A percentile compares a stretch with the other conserved stretches of the same genome.
phyloP scores from a whole-genome alignment of 92 coral and sea anemone species.

The Palythoa grandis region DNA sequence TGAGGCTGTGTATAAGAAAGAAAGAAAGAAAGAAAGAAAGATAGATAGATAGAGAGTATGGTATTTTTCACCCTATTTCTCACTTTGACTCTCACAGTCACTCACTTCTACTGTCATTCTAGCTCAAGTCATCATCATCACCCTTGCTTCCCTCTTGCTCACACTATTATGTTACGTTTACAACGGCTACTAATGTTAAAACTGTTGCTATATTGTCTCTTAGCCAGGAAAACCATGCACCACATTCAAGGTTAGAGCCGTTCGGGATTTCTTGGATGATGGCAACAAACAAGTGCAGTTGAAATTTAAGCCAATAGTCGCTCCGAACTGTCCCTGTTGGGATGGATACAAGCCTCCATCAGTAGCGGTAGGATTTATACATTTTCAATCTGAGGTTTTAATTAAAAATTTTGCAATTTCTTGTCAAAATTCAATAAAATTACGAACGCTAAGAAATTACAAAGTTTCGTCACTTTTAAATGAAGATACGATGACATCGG shows the following conservation, averaged over 20 bases:
- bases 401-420: too few relatives aligned
- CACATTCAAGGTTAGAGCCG: slow-evolving; percentile 38
- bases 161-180: neutral
- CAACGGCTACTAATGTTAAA: neutral
- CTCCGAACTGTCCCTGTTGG: slow-evolving; percentile 40
- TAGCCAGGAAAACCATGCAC: slow-evolving; percentile 28
- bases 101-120: too few relatives aligned
- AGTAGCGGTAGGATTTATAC: neutral
- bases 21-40: too few relatives aligned
- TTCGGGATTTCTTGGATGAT: slow-evolving; percentile 41
- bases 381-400: neutral
- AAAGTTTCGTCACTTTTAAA: too few relatives aligned
- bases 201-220: neutral
- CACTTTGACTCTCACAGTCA: too few relatives aligned
- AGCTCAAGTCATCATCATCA: neutral
- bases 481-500: too few relatives aligned
- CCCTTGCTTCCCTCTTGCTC: neutral
- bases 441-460: too few relatives aligned
- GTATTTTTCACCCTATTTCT: too few relatives aligned
- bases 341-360: slow-evolving; percentile 35
- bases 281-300: slow-evolving; percentile 3
- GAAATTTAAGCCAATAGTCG: slow-evolving; percentile 30
- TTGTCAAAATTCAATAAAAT: too few relatives aligned
- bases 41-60: too few relatives aligned
- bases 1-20: too few relatives aligned